Evolutionary conservation across 2,113 vertebrate genomes (phyloP), one percentile per base, ranked within the genome.

Genomic region (Addax nasomaculatus): DNA sequence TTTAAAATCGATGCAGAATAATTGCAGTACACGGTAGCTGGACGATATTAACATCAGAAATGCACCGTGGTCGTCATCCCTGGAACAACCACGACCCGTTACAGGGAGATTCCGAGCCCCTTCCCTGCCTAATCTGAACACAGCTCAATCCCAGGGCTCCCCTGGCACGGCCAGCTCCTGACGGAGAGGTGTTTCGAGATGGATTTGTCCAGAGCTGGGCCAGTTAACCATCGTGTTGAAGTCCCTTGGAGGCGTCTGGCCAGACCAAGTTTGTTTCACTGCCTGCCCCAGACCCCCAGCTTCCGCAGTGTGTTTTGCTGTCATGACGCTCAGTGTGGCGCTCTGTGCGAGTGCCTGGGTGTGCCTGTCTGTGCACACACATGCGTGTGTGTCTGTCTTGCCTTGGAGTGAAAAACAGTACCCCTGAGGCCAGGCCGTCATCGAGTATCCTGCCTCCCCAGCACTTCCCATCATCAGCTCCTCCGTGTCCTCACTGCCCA

Each of bases 1-100:
- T 47, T 98, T 98, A 97, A 98, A 98, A 99, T 99, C 98, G 45
- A 96, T 98, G 97, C 27, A 33, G 96, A 98, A 94, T 98, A 98
- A 98, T 98, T 98, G 98, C 87, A 70, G 89, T 84, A 67, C 96
- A 95, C 1, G 95, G 58, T 97, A 95, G 95, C 95, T 96, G 97
- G 97, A 96, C 60, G 95, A 93, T 80, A 57, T 98, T 97, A 98
- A 94, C 96, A 85, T 98, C 97, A 98, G 94, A 78, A 97, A 92
- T 92, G 86, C 95, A 89, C 95, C 85, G 4, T n/a, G 78, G 92
- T 94, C 81, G 76, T 96, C 98, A 94, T 97, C 70, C 92, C 96
- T 97, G 95, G 96, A 94, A 97, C 88, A 94, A 97, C 85, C 89
- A 94, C 11, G 86, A 97, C 89, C 97, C 78, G 87, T 98, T 98